Evolutionary conservation across 2,797 vertebrate species (phyloP), one percentile per base, ranked within the genome.

Genomic region (Vespertilio murinus): DNA sequence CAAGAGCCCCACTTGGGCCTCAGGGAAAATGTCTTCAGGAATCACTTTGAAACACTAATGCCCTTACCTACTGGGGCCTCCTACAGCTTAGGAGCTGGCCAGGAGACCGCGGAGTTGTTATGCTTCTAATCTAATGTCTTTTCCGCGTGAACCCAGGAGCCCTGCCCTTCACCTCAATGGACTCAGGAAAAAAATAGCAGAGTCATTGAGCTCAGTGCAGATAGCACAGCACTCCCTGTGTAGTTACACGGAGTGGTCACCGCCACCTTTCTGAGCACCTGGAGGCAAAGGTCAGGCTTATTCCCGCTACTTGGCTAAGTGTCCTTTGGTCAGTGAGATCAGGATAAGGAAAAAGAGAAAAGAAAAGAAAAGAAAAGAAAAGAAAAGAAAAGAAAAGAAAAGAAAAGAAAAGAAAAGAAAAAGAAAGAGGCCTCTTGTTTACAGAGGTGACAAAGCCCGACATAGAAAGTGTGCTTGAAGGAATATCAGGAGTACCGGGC

Each of bases 41-140:
- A 42, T 64, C 38, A 10, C n/a, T n/a, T 5, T 54, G 93, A 65
- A 35, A 69, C 5, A 7, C 35, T 30, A 2, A 3, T n/a, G 12
- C 16, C 0, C 6, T 1, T 13, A 8, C 10, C 8, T 3, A 9
- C 2, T 0, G 4, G 12, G 40, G 0, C 35, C 6, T 4, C 59
- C 11, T 30, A 4, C 20, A 2, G 2, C 4, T 30, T 16, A 7
- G n/a, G 64, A 25, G 28, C 40, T 12, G 12, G 11, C 12, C 8
- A 1, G 4, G 18, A 77, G 93, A 23, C 1, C 9, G 4, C 17
- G 0, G 8, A 73, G 22, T 1, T 8, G 22, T 33, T 56, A 8
- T 13, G 18, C 35, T 64, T 73, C 30, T 61, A 65, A 90, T 22
- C 52, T 35, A 47, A 77, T 71, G 47, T 59, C 75, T 40, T 65